phyloP scores from a whole-genome alignment of 1,140 invertebrate species.

The Leptinotarsa undecemlineata region DNA sequence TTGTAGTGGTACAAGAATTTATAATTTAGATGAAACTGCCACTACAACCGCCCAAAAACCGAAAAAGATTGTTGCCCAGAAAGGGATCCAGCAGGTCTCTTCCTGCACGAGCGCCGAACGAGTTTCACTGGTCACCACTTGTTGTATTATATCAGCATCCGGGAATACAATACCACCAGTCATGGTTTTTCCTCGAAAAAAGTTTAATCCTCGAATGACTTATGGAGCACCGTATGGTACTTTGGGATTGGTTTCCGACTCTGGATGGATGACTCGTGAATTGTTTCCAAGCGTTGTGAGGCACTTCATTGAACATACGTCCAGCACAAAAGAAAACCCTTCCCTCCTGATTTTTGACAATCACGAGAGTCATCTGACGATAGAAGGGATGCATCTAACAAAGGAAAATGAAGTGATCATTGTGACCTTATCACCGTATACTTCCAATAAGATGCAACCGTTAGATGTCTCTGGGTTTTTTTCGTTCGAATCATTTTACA shows the following conservation, averaged over 20 bases:
- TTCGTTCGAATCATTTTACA: no score
- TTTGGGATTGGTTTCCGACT: constrained; percentile 13
- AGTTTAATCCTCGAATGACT: constrained; percentile 42
- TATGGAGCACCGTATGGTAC: background rate
- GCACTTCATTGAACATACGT: background rate
- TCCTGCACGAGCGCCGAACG: background rate
- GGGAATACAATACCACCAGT: background rate
- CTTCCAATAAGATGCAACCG: no score
- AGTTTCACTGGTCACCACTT: background rate
- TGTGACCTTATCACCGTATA: no score
- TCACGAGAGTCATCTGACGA: background rate
- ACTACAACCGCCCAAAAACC: no score
- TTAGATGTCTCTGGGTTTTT: no score
- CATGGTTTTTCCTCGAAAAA: constrained; percentile 57
- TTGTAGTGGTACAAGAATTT: no score
- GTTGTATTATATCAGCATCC: background rate
- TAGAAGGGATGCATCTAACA: background rate
- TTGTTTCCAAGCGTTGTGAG: background rate
- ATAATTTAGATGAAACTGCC: no score
- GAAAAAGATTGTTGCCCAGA: no score
- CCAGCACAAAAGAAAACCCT: background rate
- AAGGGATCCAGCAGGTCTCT: no score
- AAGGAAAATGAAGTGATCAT: no score
- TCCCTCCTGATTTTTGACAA: background rate
- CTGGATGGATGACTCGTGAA: background rate